Conservation (phyloP, 2,113 vertebrate genomes). For the Paramormyrops kingsleyae region DNA sequence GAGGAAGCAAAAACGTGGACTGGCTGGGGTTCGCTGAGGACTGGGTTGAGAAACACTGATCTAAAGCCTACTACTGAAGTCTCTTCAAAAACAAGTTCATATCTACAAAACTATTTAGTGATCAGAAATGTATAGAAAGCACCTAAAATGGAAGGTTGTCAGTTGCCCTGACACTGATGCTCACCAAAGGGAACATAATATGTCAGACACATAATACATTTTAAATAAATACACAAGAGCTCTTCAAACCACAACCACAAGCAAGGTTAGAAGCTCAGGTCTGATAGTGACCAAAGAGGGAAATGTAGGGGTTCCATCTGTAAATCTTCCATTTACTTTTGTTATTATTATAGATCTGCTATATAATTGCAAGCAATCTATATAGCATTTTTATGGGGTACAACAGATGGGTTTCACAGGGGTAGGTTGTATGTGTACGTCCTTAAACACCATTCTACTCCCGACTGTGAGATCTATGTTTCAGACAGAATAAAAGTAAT, state of each 20-base stretch:
- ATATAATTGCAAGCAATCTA: not conserved
- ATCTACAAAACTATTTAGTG: not conserved
- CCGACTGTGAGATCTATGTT: not conserved
- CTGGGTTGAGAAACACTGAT: too few relatives aligned
- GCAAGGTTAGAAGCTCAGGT: not conserved
- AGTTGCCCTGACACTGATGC: not conserved
- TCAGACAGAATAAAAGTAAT: not conserved
- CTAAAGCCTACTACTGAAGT: not conserved
- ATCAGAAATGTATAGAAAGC: not conserved
- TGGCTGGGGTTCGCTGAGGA: too few relatives aligned
- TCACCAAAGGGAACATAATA: not conserved
- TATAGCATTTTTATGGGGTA: not conserved
- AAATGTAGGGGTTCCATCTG: not conserved
- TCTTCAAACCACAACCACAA: not conserved
- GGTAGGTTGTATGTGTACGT: not conserved
- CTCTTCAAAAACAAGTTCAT: not conserved
- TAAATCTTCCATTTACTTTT: not conserved
- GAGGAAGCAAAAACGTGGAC: too few relatives aligned
- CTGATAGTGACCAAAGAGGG: not conserved
- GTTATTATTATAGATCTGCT: not conserved
- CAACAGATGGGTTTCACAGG: not conserved
- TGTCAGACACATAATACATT: not conserved
- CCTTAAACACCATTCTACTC: not conserved
- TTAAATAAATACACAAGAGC: not conserved
- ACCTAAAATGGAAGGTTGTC: not conserved